Evolutionary conservation across 2,888 invertebrate species (phyloP).

Genomic region (Cordilura impudica): DNA sequence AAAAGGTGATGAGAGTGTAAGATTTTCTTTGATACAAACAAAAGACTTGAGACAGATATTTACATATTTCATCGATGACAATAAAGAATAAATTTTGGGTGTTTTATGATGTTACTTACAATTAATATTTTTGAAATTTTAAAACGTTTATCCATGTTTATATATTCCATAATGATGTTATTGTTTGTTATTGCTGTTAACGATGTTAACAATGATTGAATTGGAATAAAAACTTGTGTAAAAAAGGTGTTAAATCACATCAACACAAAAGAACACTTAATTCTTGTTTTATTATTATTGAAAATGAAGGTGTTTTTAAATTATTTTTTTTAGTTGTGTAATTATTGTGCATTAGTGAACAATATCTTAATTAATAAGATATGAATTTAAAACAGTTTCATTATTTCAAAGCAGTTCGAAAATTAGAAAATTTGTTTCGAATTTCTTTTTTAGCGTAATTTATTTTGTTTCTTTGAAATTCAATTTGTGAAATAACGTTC

Average conservation of each 20-base stretch:
- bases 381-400: not conserved
- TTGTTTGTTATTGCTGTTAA: not conserved
- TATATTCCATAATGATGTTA: constrained; percentile 62
- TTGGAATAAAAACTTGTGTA: not conserved
- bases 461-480: constrained; percentile 2
- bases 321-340: not conserved
- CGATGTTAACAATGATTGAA: not conserved
- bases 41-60: not conserved
- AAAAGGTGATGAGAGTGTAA: not conserved
- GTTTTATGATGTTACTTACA: constrained; percentile 66
- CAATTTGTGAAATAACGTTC: constrained; percentile 9
- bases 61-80: not conserved
- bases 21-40: not conserved
- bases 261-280: not conserved
- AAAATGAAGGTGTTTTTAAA: constrained; percentile 23
- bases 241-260: constrained; percentile 8
- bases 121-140: constrained; percentile 70
- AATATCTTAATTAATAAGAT: constrained; percentile 9
- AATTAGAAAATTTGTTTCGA: not conserved
- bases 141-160: constrained; percentile 71
- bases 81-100: not conserved
- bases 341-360: constrained; percentile 1
- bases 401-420: not conserved
- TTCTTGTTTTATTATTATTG: constrained; percentile 9
- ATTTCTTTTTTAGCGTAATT: not conserved